Base-by-base conservation (phyloP, 1,140 invertebrate genomes). In the Diachasmimorpha longicaudata region DNA sequence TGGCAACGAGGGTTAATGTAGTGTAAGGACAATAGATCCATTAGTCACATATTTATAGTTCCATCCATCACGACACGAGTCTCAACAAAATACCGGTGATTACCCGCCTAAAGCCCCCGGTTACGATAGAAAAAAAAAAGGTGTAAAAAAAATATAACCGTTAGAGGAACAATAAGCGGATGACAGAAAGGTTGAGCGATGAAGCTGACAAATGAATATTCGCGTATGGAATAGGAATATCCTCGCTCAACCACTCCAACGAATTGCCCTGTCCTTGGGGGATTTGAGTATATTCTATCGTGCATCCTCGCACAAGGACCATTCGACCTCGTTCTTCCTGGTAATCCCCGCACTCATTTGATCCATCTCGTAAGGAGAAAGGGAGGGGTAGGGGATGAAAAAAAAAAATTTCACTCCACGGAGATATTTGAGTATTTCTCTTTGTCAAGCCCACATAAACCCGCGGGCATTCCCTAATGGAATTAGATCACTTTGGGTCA, bases 311-410 rank as follows among this genome's bases (percentile, higher is more conserved):
- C 52, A n/a, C 39, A 21, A 16, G 36, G 37, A 39, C 16, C 37
- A 44, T 37, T 52, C 58, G 13, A 16, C 37, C 63, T 19, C 52
- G n/a, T 13, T 16, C 23, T 5, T 36, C n/a, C 48, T 48, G 19
- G 23, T 68, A 70, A 75, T 75, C 63, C 63, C 74, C 66, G n/a
- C 42, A 19, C 36, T 75, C 66, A 68, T 75, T 42, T 66, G 72
- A 67, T 36, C 31, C 52, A 39, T 23, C 16, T 19, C 16, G 16
- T 16, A 19, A 52, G 48, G n/a, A 19, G 48, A 42, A 42, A 42
- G 31, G 31, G 31, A 31, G n/a, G n/a, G n/a, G n/a, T n/a, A 39
- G 37, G 16, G 71, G n/a, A 39, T 13, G 36, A 21, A 74, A 58
- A 66, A 74, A 48, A 52, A 19, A n/a, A n/a, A 14, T 11, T 52